These are phyloP conservation scores for Orthosia gracilis DNA, from an alignment of 2,888 invertebrate species.

Conservation along the genomic window DNA sequence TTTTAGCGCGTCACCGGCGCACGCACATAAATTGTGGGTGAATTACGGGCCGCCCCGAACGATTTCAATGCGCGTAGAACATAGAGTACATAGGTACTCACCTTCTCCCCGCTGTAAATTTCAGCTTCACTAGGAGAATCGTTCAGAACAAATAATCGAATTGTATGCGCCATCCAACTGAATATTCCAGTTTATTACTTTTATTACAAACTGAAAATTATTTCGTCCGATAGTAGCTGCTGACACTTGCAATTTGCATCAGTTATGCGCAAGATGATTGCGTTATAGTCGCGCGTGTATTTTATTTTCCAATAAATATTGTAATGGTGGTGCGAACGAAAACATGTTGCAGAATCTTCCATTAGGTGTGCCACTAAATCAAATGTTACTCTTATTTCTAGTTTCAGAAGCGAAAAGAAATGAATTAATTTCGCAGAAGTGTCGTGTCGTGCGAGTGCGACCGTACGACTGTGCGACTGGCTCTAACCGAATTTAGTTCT, in stretches of 20 bases:
- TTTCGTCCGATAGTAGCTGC: slow-evolving; percentile 70
- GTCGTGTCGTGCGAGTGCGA: slow-evolving; percentile 72
- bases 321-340: slow-evolving; percentile 40
- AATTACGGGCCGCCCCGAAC: slow-evolving; percentile 83
- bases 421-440: slow-evolving; percentile 76
- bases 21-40: slow-evolving; percentile 88
- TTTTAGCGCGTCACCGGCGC: slow-evolving; percentile 88
- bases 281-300: slow-evolving; percentile 56
- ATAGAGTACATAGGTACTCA: slow-evolving; percentile 65
- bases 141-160: slow-evolving; percentile 78
- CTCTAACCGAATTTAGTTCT: slow-evolving; percentile 81
- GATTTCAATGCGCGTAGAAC: slow-evolving; percentile 74
- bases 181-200: slow-evolving; percentile 77
- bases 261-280: slow-evolving; percentile 61
- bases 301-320: slow-evolving; percentile 61
- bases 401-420: slow-evolving; percentile 73
- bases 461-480: slow-evolving; percentile 66
- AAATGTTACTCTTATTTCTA: slow-evolving; percentile 53
- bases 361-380: slow-evolving; percentile 55
- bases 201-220: slow-evolving; percentile 72
- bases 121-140: slow-evolving; percentile 75
- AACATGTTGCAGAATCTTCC: slow-evolving; percentile 30
- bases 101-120: slow-evolving; percentile 82
- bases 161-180: slow-evolving; percentile 76
- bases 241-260: slow-evolving; percentile 75